A percentile compares a stretch with the other conserved stretches of the same genome.
Evolutionary conservation across 2,888 invertebrate genomes (phyloP).

Genomic region (Alcis repandata): DNA sequence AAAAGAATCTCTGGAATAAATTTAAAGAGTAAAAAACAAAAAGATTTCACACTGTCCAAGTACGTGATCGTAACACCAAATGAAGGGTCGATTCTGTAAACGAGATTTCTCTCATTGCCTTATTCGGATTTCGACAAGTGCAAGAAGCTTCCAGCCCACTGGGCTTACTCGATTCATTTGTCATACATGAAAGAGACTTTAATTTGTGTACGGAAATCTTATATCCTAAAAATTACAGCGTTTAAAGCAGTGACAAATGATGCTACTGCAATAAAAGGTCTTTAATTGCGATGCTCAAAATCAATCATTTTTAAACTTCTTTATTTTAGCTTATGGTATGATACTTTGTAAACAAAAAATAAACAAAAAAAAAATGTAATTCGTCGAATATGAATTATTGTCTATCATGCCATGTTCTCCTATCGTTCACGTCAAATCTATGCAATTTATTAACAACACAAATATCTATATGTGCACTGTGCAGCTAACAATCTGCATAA

Average conservation of each 20-base stretch:
- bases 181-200: conserved; percentile 40
- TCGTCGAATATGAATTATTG: not conserved
- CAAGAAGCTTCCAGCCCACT: conserved; percentile 40
- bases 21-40: conserved; percentile 35
- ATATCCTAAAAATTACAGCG: conserved; percentile 44
- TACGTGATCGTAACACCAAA: conserved; percentile 47
- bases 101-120: conserved; percentile 67
- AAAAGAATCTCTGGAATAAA: conserved; percentile 24
- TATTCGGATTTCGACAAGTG: conserved; percentile 58
- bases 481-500: conserved; percentile 50
- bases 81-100: conserved; percentile 61
- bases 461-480: conserved; percentile 32
- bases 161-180: conserved; percentile 39
- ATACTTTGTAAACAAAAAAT: conserved; percentile 5
- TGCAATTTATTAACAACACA: conserved; percentile 52
- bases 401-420: conserved; percentile 32
- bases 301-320: conserved; percentile 33
- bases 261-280: conserved; percentile 21
- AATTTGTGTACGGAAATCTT: conserved; percentile 38
- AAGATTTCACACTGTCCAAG: conserved; percentile 49
- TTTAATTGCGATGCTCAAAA: conserved; percentile 37
- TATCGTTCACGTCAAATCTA: conserved; percentile 52
- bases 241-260: conserved; percentile 40
- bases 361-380: too few species aligned
- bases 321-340: conserved; percentile 28